phyloP scores from a whole-genome alignment of 2,888 invertebrate genomes.

The Eurytoma californica region DNA sequence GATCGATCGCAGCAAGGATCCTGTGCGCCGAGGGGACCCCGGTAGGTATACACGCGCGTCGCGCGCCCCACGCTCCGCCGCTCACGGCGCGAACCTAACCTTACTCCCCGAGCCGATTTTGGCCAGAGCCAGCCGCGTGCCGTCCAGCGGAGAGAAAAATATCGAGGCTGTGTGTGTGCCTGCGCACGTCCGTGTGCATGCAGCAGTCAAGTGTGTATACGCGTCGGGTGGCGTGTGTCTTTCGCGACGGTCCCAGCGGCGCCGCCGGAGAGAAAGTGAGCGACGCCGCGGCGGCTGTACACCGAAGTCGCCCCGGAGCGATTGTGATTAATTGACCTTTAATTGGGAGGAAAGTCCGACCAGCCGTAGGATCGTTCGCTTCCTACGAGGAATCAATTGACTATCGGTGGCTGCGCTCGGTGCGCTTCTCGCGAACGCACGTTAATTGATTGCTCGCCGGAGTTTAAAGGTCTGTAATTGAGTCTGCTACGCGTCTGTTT shows the following conservation, averaged over 20 bases:
- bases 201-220: too few species aligned
- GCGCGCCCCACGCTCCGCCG: not conserved
- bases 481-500: not conserved
- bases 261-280: not conserved
- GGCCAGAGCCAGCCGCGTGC: conserved; percentile 13
- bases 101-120: conserved; percentile 9
- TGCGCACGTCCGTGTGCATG: too few species aligned
- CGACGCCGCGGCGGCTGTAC: not conserved
- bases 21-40: not conserved
- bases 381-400: not conserved
- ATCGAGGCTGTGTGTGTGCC: not conserved
- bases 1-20: conserved; percentile 9
- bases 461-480: conserved; percentile 6
- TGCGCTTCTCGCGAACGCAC: not conserved
- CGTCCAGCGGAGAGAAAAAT: conserved; percentile 15
- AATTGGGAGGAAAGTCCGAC: conserved; percentile 3
- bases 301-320: not conserved
- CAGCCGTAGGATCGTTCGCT: not conserved
- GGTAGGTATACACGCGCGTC: conserved; percentile 8
- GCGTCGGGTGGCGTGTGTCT: too few species aligned
- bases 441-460: conserved; percentile 10
- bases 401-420: not conserved
- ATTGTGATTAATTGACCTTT: conserved; percentile 22
- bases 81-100: conserved; percentile 43
- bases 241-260: too few species aligned